Evolutionary conservation across 92 coral and sea anemone genomes (phyloP).

Genomic region (Zoanthus sansibaricus): DNA sequence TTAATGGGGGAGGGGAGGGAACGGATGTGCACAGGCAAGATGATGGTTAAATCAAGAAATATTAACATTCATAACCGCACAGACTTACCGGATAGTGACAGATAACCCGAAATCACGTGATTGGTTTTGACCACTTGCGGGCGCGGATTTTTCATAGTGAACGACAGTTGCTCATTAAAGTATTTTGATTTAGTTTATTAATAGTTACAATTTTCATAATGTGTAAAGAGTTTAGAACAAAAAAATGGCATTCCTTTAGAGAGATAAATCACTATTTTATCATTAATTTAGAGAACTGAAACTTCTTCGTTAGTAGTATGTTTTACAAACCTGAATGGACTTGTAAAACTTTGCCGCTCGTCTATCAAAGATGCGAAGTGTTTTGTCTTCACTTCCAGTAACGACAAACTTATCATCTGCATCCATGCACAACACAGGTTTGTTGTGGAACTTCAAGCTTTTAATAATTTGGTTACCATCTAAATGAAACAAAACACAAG

Average conservation of each 20-base stretch:
- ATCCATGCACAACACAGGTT: constrained; percentile 88
- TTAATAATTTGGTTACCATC: constrained; percentile 63
- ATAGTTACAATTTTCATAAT: too few species aligned
- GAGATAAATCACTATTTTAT: background rate
- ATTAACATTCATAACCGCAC: too few species aligned
- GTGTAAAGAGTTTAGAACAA: too few species aligned
- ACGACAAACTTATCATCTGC: constrained; percentile 84
- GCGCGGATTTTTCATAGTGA: too few species aligned
- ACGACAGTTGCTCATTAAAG: too few species aligned
- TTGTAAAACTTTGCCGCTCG: constrained; percentile 78
- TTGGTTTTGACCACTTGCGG: too few species aligned
- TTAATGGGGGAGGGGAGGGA: too few species aligned
- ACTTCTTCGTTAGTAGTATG: background rate
- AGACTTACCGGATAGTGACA: too few species aligned
- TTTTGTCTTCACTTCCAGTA: constrained; percentile 97
- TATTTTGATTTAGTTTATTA: too few species aligned
- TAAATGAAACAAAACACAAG: constrained; percentile 4
- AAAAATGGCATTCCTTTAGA: background rate
- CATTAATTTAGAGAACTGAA: background rate
- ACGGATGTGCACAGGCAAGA: too few species aligned
- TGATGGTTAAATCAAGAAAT: too few species aligned
- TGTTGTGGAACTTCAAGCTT: constrained; percentile 68
- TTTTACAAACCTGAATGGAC: constrained; percentile 72
- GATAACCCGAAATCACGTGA: too few species aligned
- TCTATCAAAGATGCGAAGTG: constrained; percentile 83